Base-by-base conservation (phyloP, 2,113 vertebrate genomes). In the Pelecanoides urinatrix region DNA sequence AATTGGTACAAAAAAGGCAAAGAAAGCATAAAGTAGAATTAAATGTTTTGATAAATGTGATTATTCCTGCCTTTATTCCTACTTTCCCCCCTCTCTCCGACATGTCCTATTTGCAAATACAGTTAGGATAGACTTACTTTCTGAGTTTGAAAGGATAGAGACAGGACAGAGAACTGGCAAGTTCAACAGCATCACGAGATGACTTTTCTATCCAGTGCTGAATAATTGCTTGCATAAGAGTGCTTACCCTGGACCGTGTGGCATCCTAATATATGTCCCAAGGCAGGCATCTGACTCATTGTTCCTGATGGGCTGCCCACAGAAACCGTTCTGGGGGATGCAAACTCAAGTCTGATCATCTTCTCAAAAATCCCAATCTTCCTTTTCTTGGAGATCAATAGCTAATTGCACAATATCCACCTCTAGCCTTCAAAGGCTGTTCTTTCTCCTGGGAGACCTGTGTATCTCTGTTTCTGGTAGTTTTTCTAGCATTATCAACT, bases 241-340 rank as follows among this genome's bases (percentile, higher is more conserved):
- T n/a, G 17, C 53, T 83, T 78, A 27, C 16, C 8, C 8, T 55
- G 22, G 22, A 30, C 62, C 4, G 1, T 16, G 34, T 0, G 0
- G 21, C 58, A 72, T 27, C 63, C 30, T 80, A 53, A 80, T 73
- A 62, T 38, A 5, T 21, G 23, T 70, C 49, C 58, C 76, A 66
- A 40, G 30, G 27, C 42, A 73, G 20, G 27, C 59, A 53, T 38
- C 6, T 49, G 40, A 14, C 40, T 84, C 13, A 17, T 77, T 89
- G 80, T 92, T 86, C 40, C 11, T 61, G 50, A 59, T 9, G 30
- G 10, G 7, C 20, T 76, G 56, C 58, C 36, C 47, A 47, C 40
- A 67, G 45, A 36, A 89, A 58, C 36, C 25, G 15, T 58, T 74
- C 27, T 81, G 34, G 32, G 14, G n/a, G 21, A 50, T 70, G 11